Base-by-base conservation (phyloP, 2,113 vertebrate species). In the Myiagra hebetior region DNA sequence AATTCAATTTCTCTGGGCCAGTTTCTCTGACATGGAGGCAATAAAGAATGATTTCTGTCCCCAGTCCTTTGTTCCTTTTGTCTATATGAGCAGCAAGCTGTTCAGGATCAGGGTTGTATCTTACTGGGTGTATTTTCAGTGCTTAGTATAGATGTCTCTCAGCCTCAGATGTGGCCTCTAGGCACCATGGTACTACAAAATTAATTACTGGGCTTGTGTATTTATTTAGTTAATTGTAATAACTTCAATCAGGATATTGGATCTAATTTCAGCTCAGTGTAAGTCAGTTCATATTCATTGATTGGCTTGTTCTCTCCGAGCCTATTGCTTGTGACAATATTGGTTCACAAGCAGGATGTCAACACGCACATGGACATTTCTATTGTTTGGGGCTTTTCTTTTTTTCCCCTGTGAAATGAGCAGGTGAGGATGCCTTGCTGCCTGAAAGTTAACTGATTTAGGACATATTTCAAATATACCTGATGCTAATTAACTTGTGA, bases 251-350 rank as follows among this genome's bases (percentile, higher is more conserved):
- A 39, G 83, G 76, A 91, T 76, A 86, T 41, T 64, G 41, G 77
- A 27, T 65, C 88, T 78, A 84, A 94, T 91, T 93, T 92, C 88
- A 93, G 85, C 76, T 49, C 68, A 23, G 83, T 57, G 72, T 74
- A 41, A 84, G 87, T 69, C 60, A 49, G 88, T 74, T 93, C 69
- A 60, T 28, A 31, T 53, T 72, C 83, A 92, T 69, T 57, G 83
- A 97, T 47, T 44, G 68, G 11, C 44, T 73, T 78, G 80, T 9
- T 85, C 79, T 93, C 82, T 87, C 69, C 46, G 70, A 68, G 60
- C 41, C 68, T 64, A 18, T 47, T 91, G 67, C 92, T 60, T 93
- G 75, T 93, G 92, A 96, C 83, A 95, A 94, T 96, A 96, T 93
- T 50, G 17, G 70, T 30, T 89, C 80, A 77, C 64, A 59, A 50